Evolutionary conservation across 2,113 vertebrate species (phyloP).

Genomic region (Spheniscus mendiculus): DNA sequence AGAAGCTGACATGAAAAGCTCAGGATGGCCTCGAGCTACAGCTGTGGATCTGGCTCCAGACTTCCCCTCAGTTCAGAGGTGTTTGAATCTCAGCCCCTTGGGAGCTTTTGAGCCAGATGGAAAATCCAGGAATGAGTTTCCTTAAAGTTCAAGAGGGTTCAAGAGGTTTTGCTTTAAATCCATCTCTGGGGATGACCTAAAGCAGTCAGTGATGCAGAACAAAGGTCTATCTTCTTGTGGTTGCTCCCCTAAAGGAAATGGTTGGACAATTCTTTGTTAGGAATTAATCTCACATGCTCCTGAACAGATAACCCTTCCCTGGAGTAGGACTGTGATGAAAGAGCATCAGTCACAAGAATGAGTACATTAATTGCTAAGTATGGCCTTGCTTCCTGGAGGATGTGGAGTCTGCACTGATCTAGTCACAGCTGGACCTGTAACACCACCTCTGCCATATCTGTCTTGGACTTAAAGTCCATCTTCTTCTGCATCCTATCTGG

Average conservation of each 20-base stretch:
- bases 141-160: slow-evolving; percentile 61
- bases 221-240: slow-evolving; percentile 1
- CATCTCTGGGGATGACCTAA: slow-evolving; percentile 47
- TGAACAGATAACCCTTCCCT: slow-evolving; percentile 3
- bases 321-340: background rate
- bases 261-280: slow-evolving; percentile 8
- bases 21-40: slow-evolving; percentile 35
- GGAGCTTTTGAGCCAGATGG: slow-evolving; percentile 45
- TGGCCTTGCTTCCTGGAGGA: background rate
- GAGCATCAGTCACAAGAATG: background rate
- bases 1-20: slow-evolving; percentile 51
- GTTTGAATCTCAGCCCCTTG: slow-evolving; percentile 45
- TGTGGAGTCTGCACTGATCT: background rate
- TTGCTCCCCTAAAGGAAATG: slow-evolving; percentile 9
- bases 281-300: slow-evolving; percentile 28
- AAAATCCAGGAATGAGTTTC: slow-evolving; percentile 50
- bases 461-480: background rate
- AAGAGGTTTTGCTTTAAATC: slow-evolving; percentile 53
- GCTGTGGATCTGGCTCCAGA: slow-evolving; percentile 43
- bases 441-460: background rate
- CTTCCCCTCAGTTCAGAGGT: slow-evolving; percentile 33
- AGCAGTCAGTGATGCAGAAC: slow-evolving; percentile 33
- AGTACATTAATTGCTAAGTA: background rate
- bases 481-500: background rate
- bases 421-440: background rate